Evolutionary conservation across 2,888 invertebrate genomes (phyloP).

Genomic region (Nymphalis urticae): DNA sequence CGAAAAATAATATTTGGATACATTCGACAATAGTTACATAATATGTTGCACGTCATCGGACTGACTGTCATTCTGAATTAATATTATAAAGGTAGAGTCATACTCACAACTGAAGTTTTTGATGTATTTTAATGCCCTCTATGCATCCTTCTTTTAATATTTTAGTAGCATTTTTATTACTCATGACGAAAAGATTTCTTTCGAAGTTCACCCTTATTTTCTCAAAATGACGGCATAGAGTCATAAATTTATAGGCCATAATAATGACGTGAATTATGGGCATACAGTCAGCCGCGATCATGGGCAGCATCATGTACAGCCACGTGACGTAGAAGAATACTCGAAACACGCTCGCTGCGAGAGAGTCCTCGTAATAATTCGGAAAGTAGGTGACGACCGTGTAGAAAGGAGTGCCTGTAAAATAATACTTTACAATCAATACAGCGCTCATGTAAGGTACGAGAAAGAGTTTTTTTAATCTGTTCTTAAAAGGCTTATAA

Average conservation of each 20-base stretch:
- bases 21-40: background rate
- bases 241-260: conserved; percentile 65
- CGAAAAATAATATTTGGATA: background rate
- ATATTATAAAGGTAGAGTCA: background rate
- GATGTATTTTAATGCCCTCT: conserved; percentile 67
- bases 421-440: conserved; percentile 10
- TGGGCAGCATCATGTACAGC: conserved; percentile 74
- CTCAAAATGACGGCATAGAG: conserved; percentile 60
- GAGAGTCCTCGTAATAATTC: conserved; percentile 58
- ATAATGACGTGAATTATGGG: conserved; percentile 67
- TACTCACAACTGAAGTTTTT: conserved; percentile 64
- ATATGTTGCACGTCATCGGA: no score
- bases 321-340: conserved; percentile 69
- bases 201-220: conserved; percentile 57
- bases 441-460: background rate
- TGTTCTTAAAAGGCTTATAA: no score
- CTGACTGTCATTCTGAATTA: no score
- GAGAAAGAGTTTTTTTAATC: background rate
- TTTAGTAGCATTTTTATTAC: conserved; percentile 49
- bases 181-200: conserved; percentile 45
- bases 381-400: conserved; percentile 72
- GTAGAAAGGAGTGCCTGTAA: conserved; percentile 66
- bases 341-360: conserved; percentile 53
- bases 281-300: conserved; percentile 73
- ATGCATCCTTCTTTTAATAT: conserved; percentile 58